phyloP scores from a whole-genome alignment of 1,140 invertebrate species.

The Lepidurus couesii region DNA sequence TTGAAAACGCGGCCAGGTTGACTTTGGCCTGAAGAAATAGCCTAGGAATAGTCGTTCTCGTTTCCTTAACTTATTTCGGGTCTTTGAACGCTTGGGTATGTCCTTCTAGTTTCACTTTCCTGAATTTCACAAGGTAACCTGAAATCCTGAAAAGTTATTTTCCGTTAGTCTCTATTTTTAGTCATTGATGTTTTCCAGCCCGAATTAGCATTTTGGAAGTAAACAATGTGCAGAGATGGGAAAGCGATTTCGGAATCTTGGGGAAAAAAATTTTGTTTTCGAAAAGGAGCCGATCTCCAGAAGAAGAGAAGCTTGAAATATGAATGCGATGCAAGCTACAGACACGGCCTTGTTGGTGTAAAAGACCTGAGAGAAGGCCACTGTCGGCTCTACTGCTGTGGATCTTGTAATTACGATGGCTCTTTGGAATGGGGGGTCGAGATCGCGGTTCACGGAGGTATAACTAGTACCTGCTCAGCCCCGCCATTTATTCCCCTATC shows the following conservation, averaged over 20 bases:
- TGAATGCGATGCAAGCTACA: neutral
- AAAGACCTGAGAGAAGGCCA: conserved; percentile 6
- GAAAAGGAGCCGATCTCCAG: neutral
- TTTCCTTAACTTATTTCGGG: neutral
- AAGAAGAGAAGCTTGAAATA: neutral
- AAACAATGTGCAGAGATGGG: too few species aligned
- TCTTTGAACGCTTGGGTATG: conserved; percentile 7
- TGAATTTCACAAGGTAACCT: neutral
- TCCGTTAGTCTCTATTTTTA: too few species aligned
- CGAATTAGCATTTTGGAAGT: too few species aligned
- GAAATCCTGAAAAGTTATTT: too few species aligned
- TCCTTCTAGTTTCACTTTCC: neutral
- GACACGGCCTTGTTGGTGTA: neutral
- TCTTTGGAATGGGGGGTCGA: neutral
- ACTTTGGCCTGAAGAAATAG: neutral
- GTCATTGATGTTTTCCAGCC: too few species aligned
- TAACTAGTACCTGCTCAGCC: neutral
- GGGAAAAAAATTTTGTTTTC: too few species aligned
- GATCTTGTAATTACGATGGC: neutral
- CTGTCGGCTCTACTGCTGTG: neutral
- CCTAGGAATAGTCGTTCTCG: neutral
- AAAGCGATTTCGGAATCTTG: too few species aligned
- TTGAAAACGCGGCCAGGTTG: neutral
- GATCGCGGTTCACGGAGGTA: neutral
- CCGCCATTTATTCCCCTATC: neutral